These are phyloP conservation scores for Pomatorhinus ruficollis DNA, from an alignment of 2,113 vertebrate species.

Conservation along the genomic window DNA sequence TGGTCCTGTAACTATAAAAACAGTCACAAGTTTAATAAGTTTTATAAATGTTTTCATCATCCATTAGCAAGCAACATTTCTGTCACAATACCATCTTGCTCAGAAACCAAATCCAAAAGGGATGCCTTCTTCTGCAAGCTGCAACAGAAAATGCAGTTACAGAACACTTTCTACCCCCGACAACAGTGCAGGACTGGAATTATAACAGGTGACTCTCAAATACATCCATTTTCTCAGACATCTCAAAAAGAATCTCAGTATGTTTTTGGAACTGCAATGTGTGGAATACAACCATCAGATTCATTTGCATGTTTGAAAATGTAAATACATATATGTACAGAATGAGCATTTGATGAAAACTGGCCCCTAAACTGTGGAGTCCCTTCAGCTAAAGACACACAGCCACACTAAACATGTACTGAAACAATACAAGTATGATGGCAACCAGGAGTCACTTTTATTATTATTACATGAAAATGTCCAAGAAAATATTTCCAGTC, in stretches of 20 bases:
- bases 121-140: neutral
- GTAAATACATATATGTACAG: neutral
- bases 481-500: neutral
- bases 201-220: neutral
- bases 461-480: neutral
- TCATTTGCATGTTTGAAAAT: neutral
- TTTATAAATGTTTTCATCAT: neutral
- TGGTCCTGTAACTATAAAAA: constrained; percentile 82
- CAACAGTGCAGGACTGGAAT: neutral
- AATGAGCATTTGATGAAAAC: neutral
- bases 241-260: neutral
- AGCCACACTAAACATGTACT: neutral
- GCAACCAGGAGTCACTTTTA: neutral
- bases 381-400: too few relatives aligned
- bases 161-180: neutral
- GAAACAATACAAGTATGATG: neutral
- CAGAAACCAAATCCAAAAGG: neutral
- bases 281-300: neutral
- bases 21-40: neutral
- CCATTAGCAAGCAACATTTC: neutral
- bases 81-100: neutral
- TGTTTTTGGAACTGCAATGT: neutral
- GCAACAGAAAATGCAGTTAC: neutral
- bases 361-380: neutral
- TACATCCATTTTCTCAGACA: neutral